Evolutionary conservation across 2,888 invertebrate genomes (phyloP).

Genomic region (Eumacrocentrus americanus): DNA sequence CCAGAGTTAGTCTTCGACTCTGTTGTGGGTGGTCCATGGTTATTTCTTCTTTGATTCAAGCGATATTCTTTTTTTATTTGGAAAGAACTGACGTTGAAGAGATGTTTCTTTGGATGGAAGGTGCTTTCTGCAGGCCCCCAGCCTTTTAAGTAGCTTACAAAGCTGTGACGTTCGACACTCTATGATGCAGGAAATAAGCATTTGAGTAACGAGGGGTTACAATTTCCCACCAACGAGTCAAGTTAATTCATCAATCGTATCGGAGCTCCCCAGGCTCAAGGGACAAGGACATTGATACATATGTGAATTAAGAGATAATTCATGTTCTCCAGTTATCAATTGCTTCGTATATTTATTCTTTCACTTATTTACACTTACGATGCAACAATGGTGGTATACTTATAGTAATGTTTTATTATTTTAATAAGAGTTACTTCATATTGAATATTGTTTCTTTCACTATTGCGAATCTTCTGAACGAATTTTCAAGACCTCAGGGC

Average conservation of each 20-base stretch:
- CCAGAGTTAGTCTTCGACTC: slow-evolving; percentile 45
- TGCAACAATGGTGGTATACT: too few species aligned
- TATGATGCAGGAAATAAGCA: slow-evolving; percentile 58
- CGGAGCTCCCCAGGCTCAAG: slow-evolving; percentile 43
- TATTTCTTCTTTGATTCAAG: too few species aligned
- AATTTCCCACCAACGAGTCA: slow-evolving; percentile 45
- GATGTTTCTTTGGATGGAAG: slow-evolving; percentile 1
- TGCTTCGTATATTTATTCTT: not conserved
- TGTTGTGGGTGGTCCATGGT: slow-evolving; percentile 21
- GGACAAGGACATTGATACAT: slow-evolving; percentile 59
- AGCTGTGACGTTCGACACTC: slow-evolving; percentile 40
- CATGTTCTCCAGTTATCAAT: not conserved
- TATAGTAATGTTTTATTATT: too few species aligned
- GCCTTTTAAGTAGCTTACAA: slow-evolving; percentile 21
- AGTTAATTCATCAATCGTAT: slow-evolving; percentile 55
- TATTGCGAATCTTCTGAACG: too few species aligned
- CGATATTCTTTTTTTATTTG: too few species aligned
- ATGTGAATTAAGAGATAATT: slow-evolving; percentile 1
- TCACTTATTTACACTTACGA: too few species aligned
- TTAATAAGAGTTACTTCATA: too few species aligned
- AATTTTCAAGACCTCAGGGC: slow-evolving; percentile 51
- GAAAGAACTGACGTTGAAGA: too few species aligned
- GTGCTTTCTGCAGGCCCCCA: not conserved
- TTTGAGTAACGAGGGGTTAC: slow-evolving; percentile 53
- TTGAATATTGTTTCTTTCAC: too few species aligned